phyloP scores from a whole-genome alignment of 2,888 invertebrate species.

The Stegana nigrithorax region DNA sequence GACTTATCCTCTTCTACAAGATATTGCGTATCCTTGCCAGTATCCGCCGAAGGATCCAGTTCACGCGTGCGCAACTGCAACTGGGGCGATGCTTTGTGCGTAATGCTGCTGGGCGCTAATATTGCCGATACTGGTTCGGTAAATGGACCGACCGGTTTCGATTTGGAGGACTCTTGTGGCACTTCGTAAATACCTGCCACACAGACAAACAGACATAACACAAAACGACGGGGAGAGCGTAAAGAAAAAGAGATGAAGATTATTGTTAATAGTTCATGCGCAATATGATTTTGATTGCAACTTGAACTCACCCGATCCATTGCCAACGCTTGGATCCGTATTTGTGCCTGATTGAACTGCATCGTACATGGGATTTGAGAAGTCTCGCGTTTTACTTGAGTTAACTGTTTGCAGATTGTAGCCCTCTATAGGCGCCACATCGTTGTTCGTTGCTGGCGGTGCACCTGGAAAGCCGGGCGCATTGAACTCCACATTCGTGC shows the following conservation, averaged over 20 bases:
- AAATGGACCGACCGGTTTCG: slow-evolving; percentile 73
- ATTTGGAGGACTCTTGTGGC: slow-evolving; percentile 78
- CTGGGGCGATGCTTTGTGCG: slow-evolving; percentile 81
- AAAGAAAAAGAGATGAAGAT: no score
- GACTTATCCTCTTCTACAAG: slow-evolving; percentile 89
- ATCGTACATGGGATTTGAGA: slow-evolving; percentile 98
- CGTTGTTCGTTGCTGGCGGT: slow-evolving; percentile 48
- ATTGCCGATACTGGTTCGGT: slow-evolving; percentile 78
- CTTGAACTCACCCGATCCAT: slow-evolving; percentile 71
- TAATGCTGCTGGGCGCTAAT: slow-evolving; percentile 84
- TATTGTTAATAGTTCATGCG: neutral
- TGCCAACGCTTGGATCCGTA: slow-evolving; percentile 72
- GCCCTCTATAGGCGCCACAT: slow-evolving; percentile 76
- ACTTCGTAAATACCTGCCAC: slow-evolving; percentile 85
- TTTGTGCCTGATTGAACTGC: slow-evolving; percentile 78
- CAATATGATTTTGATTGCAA: neutral
- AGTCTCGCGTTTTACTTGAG: slow-evolving; percentile 84
- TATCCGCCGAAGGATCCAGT: slow-evolving; percentile 86
- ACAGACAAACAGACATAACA: no score
- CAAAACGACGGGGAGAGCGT: no score
- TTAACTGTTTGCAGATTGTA: slow-evolving; percentile 83
- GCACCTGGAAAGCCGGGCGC: slow-evolving; percentile 71
- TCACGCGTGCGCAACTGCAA: slow-evolving; percentile 80
- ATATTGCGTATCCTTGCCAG: slow-evolving; percentile 91
- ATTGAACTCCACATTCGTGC: slow-evolving; percentile 91